Evolutionary conservation across 1,140 invertebrate genomes (phyloP), one percentile per base, ranked within the genome.

Genomic region (Papilio dardanus): DNA sequence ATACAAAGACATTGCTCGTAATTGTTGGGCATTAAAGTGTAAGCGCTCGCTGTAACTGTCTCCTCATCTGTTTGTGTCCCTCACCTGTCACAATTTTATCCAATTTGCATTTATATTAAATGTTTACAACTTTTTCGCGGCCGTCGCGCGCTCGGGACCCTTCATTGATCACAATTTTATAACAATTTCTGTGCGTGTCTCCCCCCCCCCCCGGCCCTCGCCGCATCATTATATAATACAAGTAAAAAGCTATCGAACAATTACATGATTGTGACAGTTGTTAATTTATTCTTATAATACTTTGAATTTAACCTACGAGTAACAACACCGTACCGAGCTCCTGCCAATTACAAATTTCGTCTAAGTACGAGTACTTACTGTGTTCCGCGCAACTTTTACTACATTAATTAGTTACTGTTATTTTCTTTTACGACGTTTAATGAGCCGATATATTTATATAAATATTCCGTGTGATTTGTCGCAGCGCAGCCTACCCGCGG

Each of bases 21-120:
- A n/a, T n/a, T n/a, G n/a, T n/a, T n/a, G n/a, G n/a, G n/a, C n/a
- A n/a, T 14, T 37, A 37, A 12, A 37, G 10, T 37, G 14, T 3
- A 2, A 37, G 10, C 35, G 35, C 8, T n/a, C n/a, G n/a, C n/a
- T n/a, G 14, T 8, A n/a, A 12, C 28, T n/a, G 24, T 30, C 28
- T 58, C 24, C 54, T 8, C 28, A 62, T 28, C 16, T 35, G 31
- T 67, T 35, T 67, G 33, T 35, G 65, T 35, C n/a, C 33, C 31
- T 7, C 31, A 21, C 19, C 19, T 19, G 65, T 67, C 31, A 19
- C 16, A 8, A 19, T 19, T 33, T 67, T 67, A n/a, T 35, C 65
- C 35, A 67, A 67, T 67, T 67, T 67, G 3, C 65, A 67, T 67
- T 67, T 67, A 35, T 67, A 67, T 67, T 67, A 35, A 35, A 67